Conservation (phyloP, 2,797 vertebrate species). For the Bryconaethiops microstoma region DNA sequence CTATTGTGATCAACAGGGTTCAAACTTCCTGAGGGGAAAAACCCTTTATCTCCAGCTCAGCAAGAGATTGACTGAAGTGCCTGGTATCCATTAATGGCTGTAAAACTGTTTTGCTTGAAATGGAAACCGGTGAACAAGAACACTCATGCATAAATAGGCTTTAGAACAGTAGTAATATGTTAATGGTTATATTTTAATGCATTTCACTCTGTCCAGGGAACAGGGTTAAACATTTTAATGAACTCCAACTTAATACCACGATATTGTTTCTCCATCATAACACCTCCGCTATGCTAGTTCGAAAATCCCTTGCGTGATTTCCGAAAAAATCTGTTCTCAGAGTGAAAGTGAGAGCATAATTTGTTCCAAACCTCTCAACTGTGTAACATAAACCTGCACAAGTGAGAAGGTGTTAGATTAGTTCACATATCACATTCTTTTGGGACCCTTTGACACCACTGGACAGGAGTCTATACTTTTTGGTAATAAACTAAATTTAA, state of each 20-base stretch:
- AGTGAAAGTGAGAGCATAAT: neutral
- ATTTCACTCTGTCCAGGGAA: too few species aligned
- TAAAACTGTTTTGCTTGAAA: conserved; percentile 13
- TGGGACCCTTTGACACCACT: neutral
- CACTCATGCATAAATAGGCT: too few species aligned
- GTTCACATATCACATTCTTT: neutral
- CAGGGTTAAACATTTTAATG: neutral
- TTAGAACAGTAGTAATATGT: too few species aligned
- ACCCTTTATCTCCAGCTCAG: too few species aligned
- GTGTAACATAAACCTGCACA: neutral
- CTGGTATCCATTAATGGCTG: neutral
- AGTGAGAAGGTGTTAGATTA: conserved; percentile 6
- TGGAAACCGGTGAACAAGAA: neutral
- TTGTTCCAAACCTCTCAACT: neutral
- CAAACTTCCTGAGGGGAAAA: too few species aligned
- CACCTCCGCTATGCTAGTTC: neutral
- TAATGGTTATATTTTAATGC: neutral
- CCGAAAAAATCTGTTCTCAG: neutral
- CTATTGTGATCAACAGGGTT: too few species aligned
- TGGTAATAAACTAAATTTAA: neutral
- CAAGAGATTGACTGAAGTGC: too few species aligned
- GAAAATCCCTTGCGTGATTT: neutral
- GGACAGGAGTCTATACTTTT: neutral
- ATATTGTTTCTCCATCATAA: neutral
- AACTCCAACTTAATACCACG: neutral